Evolutionary conservation across 2,113 vertebrate species (phyloP), one percentile per base, ranked within the genome.

Genomic region (Astur gentilis): DNA sequence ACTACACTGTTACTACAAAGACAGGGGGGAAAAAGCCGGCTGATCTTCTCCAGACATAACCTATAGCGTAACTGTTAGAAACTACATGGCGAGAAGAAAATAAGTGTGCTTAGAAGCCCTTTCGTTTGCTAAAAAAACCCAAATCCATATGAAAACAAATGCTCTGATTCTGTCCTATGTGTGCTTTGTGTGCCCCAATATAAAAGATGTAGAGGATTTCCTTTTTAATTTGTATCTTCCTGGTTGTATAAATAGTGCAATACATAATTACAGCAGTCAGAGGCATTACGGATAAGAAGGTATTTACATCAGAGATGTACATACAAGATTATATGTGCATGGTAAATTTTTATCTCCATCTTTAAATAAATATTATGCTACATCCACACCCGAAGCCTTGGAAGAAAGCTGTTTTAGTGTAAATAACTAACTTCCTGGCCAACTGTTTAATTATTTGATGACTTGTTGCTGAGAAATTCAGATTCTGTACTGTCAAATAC

Each of bases 281-380:
- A 93, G 45, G 61, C 64, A 81, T 86, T 90, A 92, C 25, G 96
- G 66, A 83, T 94, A 94, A 89, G 82, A 73, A 58, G 2, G 10
- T 86, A 66, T 95, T 96, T 96, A 92, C 88, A 93, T 64, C 90
- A 83, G 85, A 94, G 92, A 96, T 92, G 92, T 88, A 95, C 85
- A 90, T 42, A 87, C 1, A 8, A 89, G 94, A 93, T 95, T 93
- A 93, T 79, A 55, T 49, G n/a, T 81, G 72, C 77, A 94, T 42
- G 64, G 73, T 50, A 73, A 87, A 80, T 61, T 93, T 95, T 96
- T 92, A 95, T 94, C 95, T 93, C 49, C 66, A 45, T 83, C 84
- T 83, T 92, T 93, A 96, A 94, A 91, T 92, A 96, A 97, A 96
- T 97, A 95, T 95, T 95, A 82, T 93, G 92, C 58, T 94, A 95